phyloP scores from a whole-genome alignment of 2,113 vertebrate genomes.

The Galeopterus variegatus region DNA sequence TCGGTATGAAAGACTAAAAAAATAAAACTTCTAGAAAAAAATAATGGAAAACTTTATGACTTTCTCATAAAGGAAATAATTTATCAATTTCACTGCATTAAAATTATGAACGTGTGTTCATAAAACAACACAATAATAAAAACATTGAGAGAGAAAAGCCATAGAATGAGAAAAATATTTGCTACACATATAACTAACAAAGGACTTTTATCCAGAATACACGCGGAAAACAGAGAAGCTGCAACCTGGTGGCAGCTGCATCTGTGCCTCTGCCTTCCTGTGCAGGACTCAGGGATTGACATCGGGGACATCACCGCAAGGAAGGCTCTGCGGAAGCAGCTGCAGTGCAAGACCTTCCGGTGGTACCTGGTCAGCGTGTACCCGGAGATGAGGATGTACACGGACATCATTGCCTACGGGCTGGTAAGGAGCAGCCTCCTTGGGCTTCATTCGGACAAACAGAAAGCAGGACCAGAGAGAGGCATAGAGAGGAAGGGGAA shows the following conservation, averaged over 20 bases:
- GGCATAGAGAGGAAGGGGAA: background rate
- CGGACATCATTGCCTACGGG: slow-evolving; percentile 96
- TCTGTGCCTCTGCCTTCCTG: background rate
- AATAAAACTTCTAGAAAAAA: slow-evolving; percentile 4
- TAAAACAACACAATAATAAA: slow-evolving; percentile 35
- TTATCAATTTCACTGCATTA: background rate
- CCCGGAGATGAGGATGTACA: slow-evolving; percentile 99
- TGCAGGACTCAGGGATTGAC: slow-evolving; percentile 97
- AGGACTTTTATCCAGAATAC: background rate
- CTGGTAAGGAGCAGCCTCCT: slow-evolving; percentile 91
- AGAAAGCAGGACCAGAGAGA: background rate
- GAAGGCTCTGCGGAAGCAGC: slow-evolving; percentile 96
- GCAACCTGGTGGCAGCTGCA: too few species aligned
- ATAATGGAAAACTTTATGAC: background rate
- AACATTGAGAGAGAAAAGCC: background rate
- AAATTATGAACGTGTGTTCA: slow-evolving; percentile 31
- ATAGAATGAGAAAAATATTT: background rate
- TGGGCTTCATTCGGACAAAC: background rate
- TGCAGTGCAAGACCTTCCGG: slow-evolving; percentile 98
- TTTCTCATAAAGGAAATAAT: slow-evolving; percentile 8
- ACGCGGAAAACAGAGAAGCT: background rate
- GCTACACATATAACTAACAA: background rate
- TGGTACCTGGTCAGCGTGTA: slow-evolving; percentile 99
- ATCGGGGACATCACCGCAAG: slow-evolving; percentile 97
- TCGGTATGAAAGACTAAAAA: background rate